Percentiles rank a stretch among this genome's conserved stretches.
Evolutionary conservation across 2,797 vertebrate genomes (phyloP).

Genomic region (Setipinna tenuifilis): DNA sequence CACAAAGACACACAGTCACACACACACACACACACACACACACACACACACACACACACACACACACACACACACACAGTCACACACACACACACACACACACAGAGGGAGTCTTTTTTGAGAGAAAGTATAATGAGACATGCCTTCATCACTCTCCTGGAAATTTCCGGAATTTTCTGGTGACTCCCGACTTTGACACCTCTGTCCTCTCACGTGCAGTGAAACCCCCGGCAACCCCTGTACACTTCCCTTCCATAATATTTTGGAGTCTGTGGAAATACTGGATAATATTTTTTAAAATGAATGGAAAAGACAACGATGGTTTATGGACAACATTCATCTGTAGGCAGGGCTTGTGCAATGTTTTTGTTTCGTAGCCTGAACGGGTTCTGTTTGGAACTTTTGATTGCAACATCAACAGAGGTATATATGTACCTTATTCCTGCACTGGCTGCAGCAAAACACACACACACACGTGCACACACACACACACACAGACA

Average conservation of each 20-base stretch:
- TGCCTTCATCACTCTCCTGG: constrained; percentile 43
- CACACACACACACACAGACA: background rate
- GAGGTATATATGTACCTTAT: constrained; percentile 51
- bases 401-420: constrained; percentile 68
- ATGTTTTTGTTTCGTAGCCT: constrained; percentile 55
- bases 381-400: constrained; percentile 60
- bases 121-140: constrained; percentile 31
- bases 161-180: constrained; percentile 29
- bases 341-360: constrained; percentile 19
- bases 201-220: constrained; percentile 44
- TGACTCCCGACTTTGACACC: constrained; percentile 13
- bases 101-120: constrained; percentile 27
- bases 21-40: constrained; percentile 66
- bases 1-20: constrained; percentile 54
- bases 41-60: constrained; percentile 27
- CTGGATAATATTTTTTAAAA: constrained; percentile 64
- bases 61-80: background rate
- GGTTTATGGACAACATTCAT: constrained; percentile 58
- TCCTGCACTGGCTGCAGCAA: constrained; percentile 39
- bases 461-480: background rate
- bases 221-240: constrained; percentile 45
- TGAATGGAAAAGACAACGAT: constrained; percentile 64
- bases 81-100: constrained; percentile 9
- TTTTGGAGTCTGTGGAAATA: constrained; percentile 67
- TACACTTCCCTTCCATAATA: constrained; percentile 65